Percentiles rank a stretch among this genome's conserved stretches.
Conservation (phyloP, 2,888 invertebrate species). For the Slavum lentiscoides region DNA sequence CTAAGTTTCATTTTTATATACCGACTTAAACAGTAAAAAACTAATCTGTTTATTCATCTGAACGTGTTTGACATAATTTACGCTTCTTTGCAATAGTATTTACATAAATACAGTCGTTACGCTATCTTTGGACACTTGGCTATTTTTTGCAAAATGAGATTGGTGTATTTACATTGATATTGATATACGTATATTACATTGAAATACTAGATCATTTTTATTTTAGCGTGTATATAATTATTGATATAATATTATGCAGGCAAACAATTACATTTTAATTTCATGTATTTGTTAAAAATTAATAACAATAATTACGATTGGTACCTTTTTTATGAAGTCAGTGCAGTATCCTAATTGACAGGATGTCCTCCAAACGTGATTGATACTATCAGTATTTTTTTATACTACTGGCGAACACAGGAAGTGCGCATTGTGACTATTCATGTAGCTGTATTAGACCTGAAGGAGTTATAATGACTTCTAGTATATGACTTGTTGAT, state of each 20-base stretch:
- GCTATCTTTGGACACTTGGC: background rate
- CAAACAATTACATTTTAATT: background rate
- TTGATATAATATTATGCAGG: background rate
- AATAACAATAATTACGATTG: conserved; percentile 20
- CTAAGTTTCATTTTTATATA: background rate
- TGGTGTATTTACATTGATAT: too few species aligned
- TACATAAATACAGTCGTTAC: background rate
- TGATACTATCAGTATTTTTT: conserved; percentile 48
- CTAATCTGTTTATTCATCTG: background rate
- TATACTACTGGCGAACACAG: conserved; percentile 35
- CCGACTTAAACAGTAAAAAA: background rate
- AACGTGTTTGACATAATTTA: background rate
- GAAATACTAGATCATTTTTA: too few species aligned
- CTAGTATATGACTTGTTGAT: conserved; percentile 13
- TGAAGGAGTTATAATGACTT: conserved; percentile 9
- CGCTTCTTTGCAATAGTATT: background rate
- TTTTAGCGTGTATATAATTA: too few species aligned
- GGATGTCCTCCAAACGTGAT: conserved; percentile 51
- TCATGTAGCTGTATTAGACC: conserved; percentile 6
- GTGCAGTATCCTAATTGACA: conserved; percentile 46
- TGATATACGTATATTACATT: too few species aligned
- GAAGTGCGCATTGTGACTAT: conserved; percentile 50
- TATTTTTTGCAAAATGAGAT: too few species aligned
- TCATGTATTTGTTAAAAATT: conserved; percentile 1
- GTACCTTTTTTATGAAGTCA: conserved; percentile 23